phyloP scores from a whole-genome alignment of 2,113 vertebrate genomes.

The Hypocryptadius cinnamomeus region DNA sequence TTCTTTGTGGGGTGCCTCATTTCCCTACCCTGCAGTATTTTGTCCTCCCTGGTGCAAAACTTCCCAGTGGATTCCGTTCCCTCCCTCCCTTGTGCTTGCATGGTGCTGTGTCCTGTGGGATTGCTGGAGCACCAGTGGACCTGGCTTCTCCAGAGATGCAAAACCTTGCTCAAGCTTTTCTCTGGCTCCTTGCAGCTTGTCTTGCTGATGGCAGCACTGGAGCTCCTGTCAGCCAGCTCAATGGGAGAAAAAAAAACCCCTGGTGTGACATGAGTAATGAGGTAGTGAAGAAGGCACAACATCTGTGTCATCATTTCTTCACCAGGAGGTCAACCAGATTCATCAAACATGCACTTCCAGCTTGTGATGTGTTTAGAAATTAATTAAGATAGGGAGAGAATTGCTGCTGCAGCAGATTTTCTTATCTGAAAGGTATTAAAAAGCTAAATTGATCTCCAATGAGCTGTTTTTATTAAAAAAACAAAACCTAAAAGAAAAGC shows the following conservation, averaged over 20 bases:
- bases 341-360: conserved; percentile 54
- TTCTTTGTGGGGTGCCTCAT: accelerated
- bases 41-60: neutral
- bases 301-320: conserved; percentile 69
- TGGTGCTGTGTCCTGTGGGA: accelerated
- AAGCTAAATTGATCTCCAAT: conserved; percentile 62
- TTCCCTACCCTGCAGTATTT: neutral
- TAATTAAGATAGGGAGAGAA: conserved; percentile 64
- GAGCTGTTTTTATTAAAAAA: neutral
- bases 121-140: neutral
- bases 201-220: neutral
- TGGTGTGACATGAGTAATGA: conserved; percentile 50
- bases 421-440: conserved; percentile 60
- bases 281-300: conserved; percentile 20
- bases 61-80: neutral
- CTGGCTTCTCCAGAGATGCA: neutral
- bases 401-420: conserved; percentile 63
- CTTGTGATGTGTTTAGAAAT: conserved; percentile 67
- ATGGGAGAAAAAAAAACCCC: neutral
- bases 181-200: neutral
- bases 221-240: neutral
- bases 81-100: accelerated
- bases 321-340: conserved; percentile 67
- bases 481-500: neutral
- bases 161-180: neutral